Conservation (phyloP, 2,113 vertebrate species). For the Craseonycteris thonglongyai region DNA sequence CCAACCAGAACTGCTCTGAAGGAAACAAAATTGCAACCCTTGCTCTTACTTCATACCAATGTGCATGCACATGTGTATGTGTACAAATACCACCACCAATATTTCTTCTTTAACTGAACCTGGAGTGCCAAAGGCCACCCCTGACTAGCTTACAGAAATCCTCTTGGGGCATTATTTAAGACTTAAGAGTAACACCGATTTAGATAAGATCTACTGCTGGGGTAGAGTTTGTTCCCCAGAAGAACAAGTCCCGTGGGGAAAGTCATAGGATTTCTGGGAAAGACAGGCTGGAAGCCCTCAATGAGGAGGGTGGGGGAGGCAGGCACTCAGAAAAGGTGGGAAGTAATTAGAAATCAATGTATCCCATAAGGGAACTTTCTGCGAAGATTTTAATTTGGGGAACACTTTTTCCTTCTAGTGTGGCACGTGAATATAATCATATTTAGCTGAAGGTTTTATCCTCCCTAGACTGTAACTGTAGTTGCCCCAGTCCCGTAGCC, state of each 20-base stretch:
- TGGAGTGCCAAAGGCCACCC: neutral
- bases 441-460: neutral
- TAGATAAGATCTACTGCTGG: neutral
- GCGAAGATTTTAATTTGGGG: neutral
- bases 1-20: neutral
- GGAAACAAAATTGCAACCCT: neutral
- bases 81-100: neutral
- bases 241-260: neutral
- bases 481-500: neutral
- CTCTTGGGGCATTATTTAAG: neutral
- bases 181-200: neutral
- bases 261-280: neutral
- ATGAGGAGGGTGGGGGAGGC: neutral
- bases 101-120: neutral
- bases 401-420: neutral
- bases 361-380: neutral
- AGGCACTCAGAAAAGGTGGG: neutral
- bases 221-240: neutral
- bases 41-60: neutral
- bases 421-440: neutral
- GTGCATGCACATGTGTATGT: fast-evolving
- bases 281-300: neutral
- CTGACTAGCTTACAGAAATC: neutral
- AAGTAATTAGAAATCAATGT: neutral
- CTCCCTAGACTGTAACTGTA: neutral